These are phyloP conservation scores for Lethrus apterus DNA, from an alignment of 1,140 invertebrate genomes.

Conservation along the genomic window DNA sequence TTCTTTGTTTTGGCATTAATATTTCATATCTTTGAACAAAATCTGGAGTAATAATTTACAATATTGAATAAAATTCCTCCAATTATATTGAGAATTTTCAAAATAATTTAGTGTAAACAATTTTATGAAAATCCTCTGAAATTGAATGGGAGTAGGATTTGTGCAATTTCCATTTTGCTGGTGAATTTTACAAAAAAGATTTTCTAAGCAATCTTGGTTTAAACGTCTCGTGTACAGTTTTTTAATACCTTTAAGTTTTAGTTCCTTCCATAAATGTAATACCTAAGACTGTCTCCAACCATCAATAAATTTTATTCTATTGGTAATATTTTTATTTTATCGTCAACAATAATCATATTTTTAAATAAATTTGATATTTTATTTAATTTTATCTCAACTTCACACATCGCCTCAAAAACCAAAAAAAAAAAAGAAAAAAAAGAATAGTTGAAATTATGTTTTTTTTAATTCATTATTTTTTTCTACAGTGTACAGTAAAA, in stretches of 20 bases:
- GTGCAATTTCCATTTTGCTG: slow-evolving; percentile 16
- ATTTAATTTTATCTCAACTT: no score
- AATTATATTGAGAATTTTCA: slow-evolving; percentile 14
- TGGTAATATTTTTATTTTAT: no score
- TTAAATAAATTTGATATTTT: no score
- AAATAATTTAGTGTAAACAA: slow-evolving; percentile 17
- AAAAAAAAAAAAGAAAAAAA: no score
- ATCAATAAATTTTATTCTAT: slow-evolving; percentile 1
- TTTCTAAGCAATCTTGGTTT: slow-evolving; percentile 23
- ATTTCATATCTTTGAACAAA: no score
- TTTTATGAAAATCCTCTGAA: slow-evolving; percentile 16
- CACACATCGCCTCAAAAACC: no score
- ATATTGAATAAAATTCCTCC: background rate
- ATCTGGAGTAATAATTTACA: background rate
- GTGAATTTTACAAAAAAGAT: slow-evolving; percentile 17
- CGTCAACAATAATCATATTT: no score
- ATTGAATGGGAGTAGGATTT: slow-evolving; percentile 21
- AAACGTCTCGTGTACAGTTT: slow-evolving; percentile 17
- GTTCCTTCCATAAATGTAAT: slow-evolving; percentile 10
- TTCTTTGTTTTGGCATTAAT: background rate
- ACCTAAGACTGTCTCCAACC: slow-evolving; percentile 7
- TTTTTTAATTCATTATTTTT: no score
- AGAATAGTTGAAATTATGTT: no score
- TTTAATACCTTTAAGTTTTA: slow-evolving; percentile 6
- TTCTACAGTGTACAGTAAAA: no score